Base-by-base conservation (phyloP, 2,888 invertebrate genomes). In the Linyphia triangularis region DNA sequence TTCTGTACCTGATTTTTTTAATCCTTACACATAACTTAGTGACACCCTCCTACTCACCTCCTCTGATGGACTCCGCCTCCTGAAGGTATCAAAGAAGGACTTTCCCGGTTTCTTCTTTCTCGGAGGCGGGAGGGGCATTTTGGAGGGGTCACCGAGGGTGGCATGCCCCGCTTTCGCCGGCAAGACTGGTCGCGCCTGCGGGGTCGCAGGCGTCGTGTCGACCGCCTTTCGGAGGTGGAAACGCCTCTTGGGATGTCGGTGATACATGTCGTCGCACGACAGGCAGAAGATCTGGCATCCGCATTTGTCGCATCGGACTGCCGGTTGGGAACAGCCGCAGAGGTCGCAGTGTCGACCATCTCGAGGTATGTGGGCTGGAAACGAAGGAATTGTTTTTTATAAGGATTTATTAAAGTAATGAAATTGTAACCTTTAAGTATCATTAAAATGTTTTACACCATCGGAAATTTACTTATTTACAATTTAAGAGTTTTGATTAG, bases 241-340 rank as follows among this genome's bases (percentile, higher is more conserved):
- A 91, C 96, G 95, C 90, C 97, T 94, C 92, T 97, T 97, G 0
- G 98, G 97, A 93, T 98, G 98, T 90, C 97, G 95, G 93, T 98
- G 97, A 93, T 97, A 98, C 96, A 97, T 97, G 92, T 97, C 97
- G 92, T 98, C 97, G 93, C 98, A 98, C 65, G 97, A 96, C 85
- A 96, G 95, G 92, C 98, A 98, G 91, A 97, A 97, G 83, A 96
- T 96, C 91, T 97, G 96, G 24, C 95, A 95, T 57, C 95, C 94
- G 93, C 98, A 98, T 92, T 96, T 95, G 85, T 96, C 95, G 93
- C 98, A 98, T 51, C 95, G 95, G 7, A 97, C 96, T 90, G 95
- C 95, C 1, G 97, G 96, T 79, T 95, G 95, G 16, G 96, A 95
- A 4, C 96, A 96, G 37, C 97, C 97, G 92, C 98, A 98, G 30